Base-by-base conservation (phyloP, 2,797 vertebrate species). In the Schizopygopsis pylzovi region DNA sequence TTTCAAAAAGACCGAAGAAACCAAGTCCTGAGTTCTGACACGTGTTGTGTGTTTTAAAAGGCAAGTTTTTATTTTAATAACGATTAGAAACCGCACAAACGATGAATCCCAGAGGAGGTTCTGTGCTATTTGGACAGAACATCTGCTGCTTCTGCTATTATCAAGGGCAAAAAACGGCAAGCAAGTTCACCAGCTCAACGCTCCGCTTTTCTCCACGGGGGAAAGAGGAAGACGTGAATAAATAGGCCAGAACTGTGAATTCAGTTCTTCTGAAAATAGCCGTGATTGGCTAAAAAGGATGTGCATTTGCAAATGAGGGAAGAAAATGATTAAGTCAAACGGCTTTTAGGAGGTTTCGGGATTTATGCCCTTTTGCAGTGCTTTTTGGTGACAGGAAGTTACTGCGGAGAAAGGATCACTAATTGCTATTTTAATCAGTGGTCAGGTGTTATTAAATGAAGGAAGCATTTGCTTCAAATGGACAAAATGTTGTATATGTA, bases 261-360 rank as follows among this genome's bases (percentile, higher is more conserved):
- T 47, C 43, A 52, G 67, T 72, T 86, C 70, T 87, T 85, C 85
- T 88, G 76, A 79, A 89, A 89, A 88, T 85, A 88, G 49, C 18
- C n/a, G 16, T 47, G 72, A 88, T 77, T 88, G 84, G 79, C 52
- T 76, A 20, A 61, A 84, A 85, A 13, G 59, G 54, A 72, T 52
- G n/a, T 54, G 49, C 70, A 78, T 76, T 77, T 71, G 63, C 45
- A 33, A 61, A 25, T 18, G 18, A 15, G 39, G 41, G 12, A 39
- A 76, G 59, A 86, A 75, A 37, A 22, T 59, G 6, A 28, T 47
- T 70, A 39, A 39, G 33, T 84, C 2, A 39, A 54, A 76, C 43
- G 52, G 7, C 25, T n/a, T 63, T 33, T 72, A 72, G 67, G 33
- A 33, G 45, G 59, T 33, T 65, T 65, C 16, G 37, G 63, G 75